These are phyloP conservation scores for Papilio elwesi DNA, from an alignment of 2,888 invertebrate genomes.

Conservation along the genomic window DNA sequence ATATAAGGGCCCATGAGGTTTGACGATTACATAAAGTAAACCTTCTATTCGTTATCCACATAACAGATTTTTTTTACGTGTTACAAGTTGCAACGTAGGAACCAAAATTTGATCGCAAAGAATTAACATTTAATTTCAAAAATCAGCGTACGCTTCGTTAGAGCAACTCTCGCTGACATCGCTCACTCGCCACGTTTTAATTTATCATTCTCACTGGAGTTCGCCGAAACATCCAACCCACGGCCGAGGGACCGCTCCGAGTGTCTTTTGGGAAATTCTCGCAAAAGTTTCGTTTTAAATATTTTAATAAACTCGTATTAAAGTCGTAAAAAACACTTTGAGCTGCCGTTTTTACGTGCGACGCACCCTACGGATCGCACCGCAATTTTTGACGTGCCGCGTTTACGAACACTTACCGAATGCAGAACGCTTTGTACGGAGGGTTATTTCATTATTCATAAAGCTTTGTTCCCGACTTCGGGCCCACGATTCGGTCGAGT, in stretches of 20 bases:
- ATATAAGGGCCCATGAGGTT: no score
- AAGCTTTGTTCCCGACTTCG: constrained; percentile 75
- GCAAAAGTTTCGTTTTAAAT: constrained; percentile 81
- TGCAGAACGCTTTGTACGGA: constrained; percentile 58
- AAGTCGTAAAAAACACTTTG: constrained; percentile 83
- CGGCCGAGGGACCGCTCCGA: constrained; percentile 66
- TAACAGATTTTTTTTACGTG: not conserved
- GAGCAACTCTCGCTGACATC: constrained; percentile 60
- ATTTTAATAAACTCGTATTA: constrained; percentile 84
- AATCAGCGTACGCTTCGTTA: constrained; percentile 54
- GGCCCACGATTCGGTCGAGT: constrained; percentile 66
- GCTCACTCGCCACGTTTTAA: constrained; percentile 66
- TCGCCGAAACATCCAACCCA: constrained; percentile 67
- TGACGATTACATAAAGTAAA: no score
- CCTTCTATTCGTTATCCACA: no score
- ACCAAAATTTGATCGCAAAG: constrained; percentile 1
- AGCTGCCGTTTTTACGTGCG: constrained; percentile 68
- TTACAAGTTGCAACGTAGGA: not conserved
- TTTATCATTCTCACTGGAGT: constrained; percentile 73
- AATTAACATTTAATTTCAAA: constrained; percentile 39
- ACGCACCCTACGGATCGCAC: constrained; percentile 62
- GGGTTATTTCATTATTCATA: constrained; percentile 81
- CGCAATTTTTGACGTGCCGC: constrained; percentile 53
- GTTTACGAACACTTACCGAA: constrained; percentile 38
- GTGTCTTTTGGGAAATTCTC: constrained; percentile 81